Percentiles rank a stretch among this genome's conserved stretches.
These are phyloP conservation scores for Phortica okadai DNA, from an alignment of 2,888 invertebrate species.

Conservation along the genomic window DNA sequence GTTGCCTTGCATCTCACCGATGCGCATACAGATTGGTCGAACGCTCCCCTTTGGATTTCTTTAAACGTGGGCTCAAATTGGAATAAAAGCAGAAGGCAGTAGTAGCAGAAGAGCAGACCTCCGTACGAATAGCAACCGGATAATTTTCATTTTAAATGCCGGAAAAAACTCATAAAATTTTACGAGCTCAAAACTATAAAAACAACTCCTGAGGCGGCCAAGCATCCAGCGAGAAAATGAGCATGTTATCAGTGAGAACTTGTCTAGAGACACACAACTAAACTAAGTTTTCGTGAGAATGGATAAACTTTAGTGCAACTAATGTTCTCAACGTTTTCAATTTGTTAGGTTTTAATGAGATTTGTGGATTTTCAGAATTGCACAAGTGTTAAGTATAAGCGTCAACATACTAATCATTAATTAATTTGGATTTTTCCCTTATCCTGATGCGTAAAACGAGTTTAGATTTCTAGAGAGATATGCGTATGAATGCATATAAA, in stretches of 20 bases:
- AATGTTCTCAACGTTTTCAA: no score
- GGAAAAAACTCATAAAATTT: conserved; percentile 75
- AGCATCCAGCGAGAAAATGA: not conserved
- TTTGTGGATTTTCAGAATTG: no score
- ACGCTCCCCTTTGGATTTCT: not conserved
- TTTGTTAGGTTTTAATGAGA: no score
- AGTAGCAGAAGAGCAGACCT: conserved; percentile 1
- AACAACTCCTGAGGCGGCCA: conserved; percentile 58
- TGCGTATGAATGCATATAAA: no score
- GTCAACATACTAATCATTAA: no score
- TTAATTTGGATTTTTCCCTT: no score
- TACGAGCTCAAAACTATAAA: conserved; percentile 72
- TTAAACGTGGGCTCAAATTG: not conserved
- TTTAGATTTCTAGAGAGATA: no score
- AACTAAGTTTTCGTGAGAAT: not conserved
- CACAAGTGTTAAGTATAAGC: no score
- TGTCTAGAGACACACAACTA: not conserved
- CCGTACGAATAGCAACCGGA: conserved; percentile 42
- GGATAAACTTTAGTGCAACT: no score
- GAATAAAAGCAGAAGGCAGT: not conserved
- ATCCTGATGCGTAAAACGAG: no score
- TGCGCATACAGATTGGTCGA: not conserved
- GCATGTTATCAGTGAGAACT: not conserved
- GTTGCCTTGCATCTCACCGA: not conserved
- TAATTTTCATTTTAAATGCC: conserved; percentile 71